Conservation (phyloP, 2,113 vertebrate species). For the Enhydra lutris region DNA sequence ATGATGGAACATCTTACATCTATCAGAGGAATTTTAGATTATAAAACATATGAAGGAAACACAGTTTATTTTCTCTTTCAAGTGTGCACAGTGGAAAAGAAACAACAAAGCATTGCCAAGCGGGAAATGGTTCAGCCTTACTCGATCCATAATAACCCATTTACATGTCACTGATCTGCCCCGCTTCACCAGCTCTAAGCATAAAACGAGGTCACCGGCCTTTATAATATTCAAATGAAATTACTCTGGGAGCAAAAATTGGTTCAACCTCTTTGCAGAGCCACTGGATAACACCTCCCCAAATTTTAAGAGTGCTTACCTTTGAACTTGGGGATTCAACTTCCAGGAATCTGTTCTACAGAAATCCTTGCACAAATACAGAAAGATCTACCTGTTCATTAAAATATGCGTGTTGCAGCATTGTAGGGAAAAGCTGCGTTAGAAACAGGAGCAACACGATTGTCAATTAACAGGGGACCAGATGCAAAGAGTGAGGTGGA, state of each 20-base stretch:
- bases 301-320: not conserved
- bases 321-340: not conserved
- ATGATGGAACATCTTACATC: not conserved
- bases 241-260: not conserved
- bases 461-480: not conserved
- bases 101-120: not conserved
- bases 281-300: not conserved
- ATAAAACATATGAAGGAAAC: not conserved
- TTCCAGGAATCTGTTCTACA: not conserved
- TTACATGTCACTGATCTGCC: not conserved
- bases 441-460: fast-evolving
- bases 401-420: not conserved
- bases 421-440: not conserved
- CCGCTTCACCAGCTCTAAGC: not conserved
- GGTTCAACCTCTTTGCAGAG: not conserved
- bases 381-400: not conserved
- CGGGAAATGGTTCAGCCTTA: not conserved
- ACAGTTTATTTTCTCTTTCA: not conserved
- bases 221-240: conserved; percentile 40
- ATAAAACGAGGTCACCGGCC: not conserved
- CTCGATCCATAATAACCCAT: not conserved
- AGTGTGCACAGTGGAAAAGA: not conserved
- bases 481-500: not conserved
- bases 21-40: not conserved
- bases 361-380: not conserved